These are phyloP conservation scores for Odiellus spinosus DNA, from an alignment of 2,888 invertebrate species.

Conservation along the genomic window DNA sequence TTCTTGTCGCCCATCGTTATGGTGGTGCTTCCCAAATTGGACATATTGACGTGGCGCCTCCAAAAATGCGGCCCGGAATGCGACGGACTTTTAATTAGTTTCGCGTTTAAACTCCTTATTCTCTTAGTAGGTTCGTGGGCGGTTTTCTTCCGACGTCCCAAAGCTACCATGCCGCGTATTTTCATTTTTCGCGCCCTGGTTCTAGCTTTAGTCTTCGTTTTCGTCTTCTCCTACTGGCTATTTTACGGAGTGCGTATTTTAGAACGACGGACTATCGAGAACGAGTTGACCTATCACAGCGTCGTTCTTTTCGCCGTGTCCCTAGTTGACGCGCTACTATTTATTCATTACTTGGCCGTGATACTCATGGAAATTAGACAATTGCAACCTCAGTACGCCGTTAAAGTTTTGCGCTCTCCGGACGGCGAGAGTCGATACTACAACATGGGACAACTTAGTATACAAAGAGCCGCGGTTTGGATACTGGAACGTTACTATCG, in stretches of 20 bases:
- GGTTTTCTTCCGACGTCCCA: conserved; percentile 64
- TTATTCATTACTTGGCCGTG: conserved; percentile 86
- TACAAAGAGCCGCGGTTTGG: conserved; percentile 89
- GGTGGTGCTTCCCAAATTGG: conserved; percentile 78
- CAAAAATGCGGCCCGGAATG: conserved; percentile 72
- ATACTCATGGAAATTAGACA: conserved; percentile 85
- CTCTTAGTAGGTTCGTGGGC: conserved; percentile 84
- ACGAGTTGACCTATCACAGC: conserved; percentile 53
- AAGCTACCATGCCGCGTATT: conserved; percentile 77
- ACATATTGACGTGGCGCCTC: conserved; percentile 20
- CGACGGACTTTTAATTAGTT: conserved; percentile 76
- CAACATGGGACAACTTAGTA: conserved; percentile 64
- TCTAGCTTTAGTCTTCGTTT: conserved; percentile 70
- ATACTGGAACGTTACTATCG: conserved; percentile 87
- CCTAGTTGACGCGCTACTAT: conserved; percentile 79
- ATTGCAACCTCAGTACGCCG: conserved; percentile 60
- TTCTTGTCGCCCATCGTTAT: conserved; percentile 85
- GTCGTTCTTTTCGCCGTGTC: conserved; percentile 84
- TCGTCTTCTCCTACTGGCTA: conserved; percentile 93
- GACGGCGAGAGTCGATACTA: conserved; percentile 83
- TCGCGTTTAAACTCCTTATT: conserved; percentile 77
- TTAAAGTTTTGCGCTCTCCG: conserved; percentile 69
- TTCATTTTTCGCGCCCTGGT: conserved; percentile 77
- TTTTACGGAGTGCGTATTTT: conserved; percentile 80
- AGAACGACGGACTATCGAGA: conserved; percentile 26